These are phyloP conservation scores for Trogon melanurus DNA, from an alignment of 2,113 vertebrate genomes.

Conservation along the genomic window DNA sequence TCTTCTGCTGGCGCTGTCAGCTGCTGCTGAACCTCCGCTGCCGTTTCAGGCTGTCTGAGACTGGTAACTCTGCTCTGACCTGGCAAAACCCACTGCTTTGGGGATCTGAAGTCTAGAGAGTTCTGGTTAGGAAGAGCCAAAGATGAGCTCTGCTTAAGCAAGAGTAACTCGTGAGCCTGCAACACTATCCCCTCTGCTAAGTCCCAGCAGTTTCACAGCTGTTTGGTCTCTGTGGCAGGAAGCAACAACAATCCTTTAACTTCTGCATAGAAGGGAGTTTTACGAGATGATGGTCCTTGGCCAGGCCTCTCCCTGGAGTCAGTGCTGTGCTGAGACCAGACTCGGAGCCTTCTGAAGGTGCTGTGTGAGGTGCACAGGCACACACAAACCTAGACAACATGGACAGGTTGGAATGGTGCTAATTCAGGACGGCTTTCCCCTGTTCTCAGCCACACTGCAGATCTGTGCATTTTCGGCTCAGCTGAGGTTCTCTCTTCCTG, in stretches of 20 bases:
- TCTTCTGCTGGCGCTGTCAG: background rate
- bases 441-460: constrained; percentile 24
- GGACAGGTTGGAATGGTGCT: background rate
- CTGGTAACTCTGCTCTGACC: background rate
- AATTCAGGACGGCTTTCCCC: background rate
- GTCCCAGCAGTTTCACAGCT: background rate
- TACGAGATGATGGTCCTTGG: background rate
- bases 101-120: background rate
- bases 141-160: background rate
- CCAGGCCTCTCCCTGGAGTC: constrained; percentile 14
- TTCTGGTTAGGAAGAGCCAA: background rate
- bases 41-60: background rate
- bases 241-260: background rate
- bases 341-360: constrained; percentile 18
- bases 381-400: constrained; percentile 25
- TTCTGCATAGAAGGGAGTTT: background rate
- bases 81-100: background rate
- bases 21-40: background rate
- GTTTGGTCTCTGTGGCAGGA: background rate
- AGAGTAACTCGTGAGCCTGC: background rate
- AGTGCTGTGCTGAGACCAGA: constrained; percentile 28
- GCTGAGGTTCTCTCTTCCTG: background rate
- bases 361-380: constrained; percentile 19
- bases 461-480: constrained; percentile 35
- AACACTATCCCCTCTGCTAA: background rate